Evolutionary conservation across 2,113 vertebrate genomes (phyloP).

Genomic region (Mormoops blainvillei): DNA sequence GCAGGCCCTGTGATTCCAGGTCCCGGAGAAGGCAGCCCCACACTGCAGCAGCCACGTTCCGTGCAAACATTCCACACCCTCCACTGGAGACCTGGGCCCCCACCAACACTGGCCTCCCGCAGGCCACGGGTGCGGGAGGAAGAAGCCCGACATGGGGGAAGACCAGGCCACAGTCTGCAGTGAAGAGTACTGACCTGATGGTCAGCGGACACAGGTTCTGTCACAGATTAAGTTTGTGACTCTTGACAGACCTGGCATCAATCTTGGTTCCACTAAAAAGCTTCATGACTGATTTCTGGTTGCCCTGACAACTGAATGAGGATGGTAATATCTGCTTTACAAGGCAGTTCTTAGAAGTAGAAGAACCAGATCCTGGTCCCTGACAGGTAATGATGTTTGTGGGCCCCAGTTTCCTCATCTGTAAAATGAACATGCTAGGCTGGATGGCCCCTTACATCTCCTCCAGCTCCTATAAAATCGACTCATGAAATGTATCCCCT

Average conservation of each 20-base stretch:
- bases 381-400: accelerated
- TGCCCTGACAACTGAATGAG: not conserved
- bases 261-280: not conserved
- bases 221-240: not conserved
- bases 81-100: not conserved
- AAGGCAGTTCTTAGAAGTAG: not conserved
- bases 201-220: not conserved
- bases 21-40: not conserved
- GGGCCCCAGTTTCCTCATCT: not conserved
- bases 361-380: not conserved
- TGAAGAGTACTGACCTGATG: not conserved
- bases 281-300: not conserved
- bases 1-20: accelerated
- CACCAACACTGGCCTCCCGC: no score
- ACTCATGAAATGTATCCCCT: not conserved
- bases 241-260: not conserved
- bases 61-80: not conserved
- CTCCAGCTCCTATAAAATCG: not conserved
- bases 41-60: accelerated
- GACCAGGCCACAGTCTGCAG: not conserved
- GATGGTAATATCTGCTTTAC: not conserved
- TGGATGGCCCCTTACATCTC: not conserved
- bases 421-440: not conserved
- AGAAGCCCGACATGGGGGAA: not conserved
- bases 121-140: accelerated